Conservation (phyloP, 2,797 vertebrate species). For the Fistularia commersonii region DNA sequence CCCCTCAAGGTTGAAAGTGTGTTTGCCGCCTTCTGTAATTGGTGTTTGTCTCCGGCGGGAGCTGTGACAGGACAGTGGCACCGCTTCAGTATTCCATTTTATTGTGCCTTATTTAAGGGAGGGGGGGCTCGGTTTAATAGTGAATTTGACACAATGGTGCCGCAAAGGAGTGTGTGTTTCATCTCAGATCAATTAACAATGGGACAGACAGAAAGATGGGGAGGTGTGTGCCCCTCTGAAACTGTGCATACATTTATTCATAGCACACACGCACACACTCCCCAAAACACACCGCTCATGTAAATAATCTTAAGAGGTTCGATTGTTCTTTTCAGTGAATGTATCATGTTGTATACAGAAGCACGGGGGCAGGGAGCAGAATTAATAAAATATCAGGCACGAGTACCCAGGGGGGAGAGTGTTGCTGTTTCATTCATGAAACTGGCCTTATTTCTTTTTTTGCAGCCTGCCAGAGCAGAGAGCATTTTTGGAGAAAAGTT, state of each 20-base stretch:
- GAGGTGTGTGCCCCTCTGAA: conserved; percentile 22
- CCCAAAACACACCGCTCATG: conserved; percentile 21
- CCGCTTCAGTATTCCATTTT: conserved; percentile 56
- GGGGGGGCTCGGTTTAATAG: conserved; percentile 45
- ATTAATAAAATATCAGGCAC: conserved; percentile 51
- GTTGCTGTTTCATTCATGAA: conserved; percentile 36
- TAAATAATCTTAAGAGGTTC: conserved; percentile 14
- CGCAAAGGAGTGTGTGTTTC: conserved; percentile 33
- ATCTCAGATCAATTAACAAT: conserved; percentile 59
- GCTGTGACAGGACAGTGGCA: conserved; percentile 23
- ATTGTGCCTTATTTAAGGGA: conserved; percentile 39
- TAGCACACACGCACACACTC: conserved; percentile 22
- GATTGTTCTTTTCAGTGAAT: neutral
- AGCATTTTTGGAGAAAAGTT: conserved; percentile 27
- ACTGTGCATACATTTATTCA: conserved; percentile 32
- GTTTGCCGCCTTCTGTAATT: conserved; percentile 48
- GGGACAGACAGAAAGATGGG: conserved; percentile 29
- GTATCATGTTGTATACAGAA: conserved; percentile 7
- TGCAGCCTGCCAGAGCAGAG: conserved; percentile 9
- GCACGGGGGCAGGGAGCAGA: conserved; percentile 19
- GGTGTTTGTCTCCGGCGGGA: conserved; percentile 26
- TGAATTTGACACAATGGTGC: conserved; percentile 44
- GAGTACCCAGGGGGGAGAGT: conserved; percentile 20
- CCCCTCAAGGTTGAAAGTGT: conserved; percentile 32
- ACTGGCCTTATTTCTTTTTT: conserved; percentile 5